A percentile compares a stretch with the other conserved stretches of the same genome.
Evolutionary conservation across 2,113 vertebrate species (phyloP).

Genomic region (Scartelaos histophorus): DNA sequence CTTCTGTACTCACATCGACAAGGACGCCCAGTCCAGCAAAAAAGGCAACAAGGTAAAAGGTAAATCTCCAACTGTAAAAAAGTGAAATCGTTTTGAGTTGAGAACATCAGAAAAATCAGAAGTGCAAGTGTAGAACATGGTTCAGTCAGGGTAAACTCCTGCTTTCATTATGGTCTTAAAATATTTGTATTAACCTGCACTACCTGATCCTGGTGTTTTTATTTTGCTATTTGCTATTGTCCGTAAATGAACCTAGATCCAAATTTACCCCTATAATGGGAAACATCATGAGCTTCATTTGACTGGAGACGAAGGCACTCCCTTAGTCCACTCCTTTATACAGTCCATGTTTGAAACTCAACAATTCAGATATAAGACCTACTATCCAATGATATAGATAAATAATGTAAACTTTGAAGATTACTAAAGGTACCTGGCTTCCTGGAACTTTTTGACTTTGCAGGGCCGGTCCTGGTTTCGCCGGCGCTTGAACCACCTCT

Average conservation of each 20-base stretch:
- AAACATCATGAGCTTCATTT: too few relatives aligned
- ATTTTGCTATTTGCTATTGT: too few relatives aligned
- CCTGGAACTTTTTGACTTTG: slow-evolving; percentile 90
- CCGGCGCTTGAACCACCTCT: slow-evolving; percentile 90
- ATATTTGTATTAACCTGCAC: too few relatives aligned
- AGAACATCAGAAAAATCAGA: background rate
- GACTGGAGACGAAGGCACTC: too few relatives aligned
- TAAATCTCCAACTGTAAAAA: slow-evolving; percentile 96
- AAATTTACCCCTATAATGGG: too few relatives aligned
- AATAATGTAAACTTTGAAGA: background rate
- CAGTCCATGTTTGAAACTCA: background rate
- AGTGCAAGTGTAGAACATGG: background rate
- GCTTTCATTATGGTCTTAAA: too few relatives aligned
- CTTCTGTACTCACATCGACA: slow-evolving; percentile 85
- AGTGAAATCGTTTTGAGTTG: background rate
- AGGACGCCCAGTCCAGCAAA: slow-evolving; percentile 90
- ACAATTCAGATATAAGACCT: background rate
- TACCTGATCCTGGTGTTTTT: too few relatives aligned
- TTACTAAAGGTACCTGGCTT: slow-evolving; percentile 82
- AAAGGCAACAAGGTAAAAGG: slow-evolving; percentile 96
- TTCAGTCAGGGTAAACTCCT: background rate
- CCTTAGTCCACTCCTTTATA: too few relatives aligned
- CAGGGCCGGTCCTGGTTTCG: slow-evolving; percentile 92
- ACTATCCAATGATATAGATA: background rate
- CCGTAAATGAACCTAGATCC: too few relatives aligned